These are phyloP conservation scores for Orthonevra nobilis DNA, from an alignment of 2,888 invertebrate genomes.

Conservation along the genomic window DNA sequence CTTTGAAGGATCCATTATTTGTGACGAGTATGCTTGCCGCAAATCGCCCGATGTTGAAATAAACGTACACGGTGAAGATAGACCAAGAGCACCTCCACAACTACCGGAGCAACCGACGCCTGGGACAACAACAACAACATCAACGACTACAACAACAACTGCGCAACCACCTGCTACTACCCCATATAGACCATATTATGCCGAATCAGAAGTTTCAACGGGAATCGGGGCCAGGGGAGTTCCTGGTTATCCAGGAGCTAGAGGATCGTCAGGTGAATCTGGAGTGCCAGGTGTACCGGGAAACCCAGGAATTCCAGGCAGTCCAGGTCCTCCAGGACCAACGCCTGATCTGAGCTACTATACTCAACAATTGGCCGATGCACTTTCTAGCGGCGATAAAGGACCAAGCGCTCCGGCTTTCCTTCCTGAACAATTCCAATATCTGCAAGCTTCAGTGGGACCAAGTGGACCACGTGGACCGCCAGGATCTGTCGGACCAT, in stretches of 20 bases:
- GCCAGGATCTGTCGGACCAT: constrained; percentile 83
- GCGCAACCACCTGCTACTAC: constrained; percentile 52
- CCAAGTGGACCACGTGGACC: constrained; percentile 90
- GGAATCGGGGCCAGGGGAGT: constrained; percentile 82
- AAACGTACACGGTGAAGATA: constrained; percentile 21
- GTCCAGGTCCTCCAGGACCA: constrained; percentile 86
- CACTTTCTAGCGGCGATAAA: constrained; percentile 87
- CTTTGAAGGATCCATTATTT: constrained; percentile 83
- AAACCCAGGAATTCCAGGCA: constrained; percentile 79
- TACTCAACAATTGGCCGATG: constrained; percentile 87
- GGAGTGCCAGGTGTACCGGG: constrained; percentile 74
- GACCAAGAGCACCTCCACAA: constrained; percentile 32
- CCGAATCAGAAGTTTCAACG: constrained; percentile 66
- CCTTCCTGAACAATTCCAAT: constrained; percentile 86
- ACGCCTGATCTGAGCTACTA: constrained; percentile 81
- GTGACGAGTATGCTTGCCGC: constrained; percentile 77
- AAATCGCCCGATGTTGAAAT: constrained; percentile 34
- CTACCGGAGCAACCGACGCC: no score
- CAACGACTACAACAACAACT: constrained; percentile 69
- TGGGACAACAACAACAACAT: constrained; percentile 57
- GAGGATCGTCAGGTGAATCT: constrained; percentile 75
- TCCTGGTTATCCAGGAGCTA: constrained; percentile 84
- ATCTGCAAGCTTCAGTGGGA: constrained; percentile 90
- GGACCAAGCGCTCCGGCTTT: constrained; percentile 84
- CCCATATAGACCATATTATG: constrained; percentile 69